These are phyloP conservation scores for Aplysia californica DNA, from an alignment of 1,140 invertebrate species.

Conservation along the genomic window DNA sequence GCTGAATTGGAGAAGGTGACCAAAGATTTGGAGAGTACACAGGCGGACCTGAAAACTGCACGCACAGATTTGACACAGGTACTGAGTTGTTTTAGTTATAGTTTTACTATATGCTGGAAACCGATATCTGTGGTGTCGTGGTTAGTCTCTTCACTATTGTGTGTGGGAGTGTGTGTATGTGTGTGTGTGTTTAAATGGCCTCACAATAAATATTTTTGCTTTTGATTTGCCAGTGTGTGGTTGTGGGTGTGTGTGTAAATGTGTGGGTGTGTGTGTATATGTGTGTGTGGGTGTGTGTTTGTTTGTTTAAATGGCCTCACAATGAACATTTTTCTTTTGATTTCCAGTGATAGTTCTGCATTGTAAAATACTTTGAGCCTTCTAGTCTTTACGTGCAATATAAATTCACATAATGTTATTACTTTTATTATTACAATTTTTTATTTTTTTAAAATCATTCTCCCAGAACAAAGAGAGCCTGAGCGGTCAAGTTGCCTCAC, in stretches of 20 bases:
- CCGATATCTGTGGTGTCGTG: too few relatives aligned
- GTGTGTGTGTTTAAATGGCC: too few relatives aligned
- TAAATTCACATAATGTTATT: not conserved
- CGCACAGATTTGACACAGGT: not conserved
- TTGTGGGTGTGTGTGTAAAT: too few relatives aligned
- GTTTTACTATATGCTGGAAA: too few relatives aligned
- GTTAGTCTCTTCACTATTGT: too few relatives aligned
- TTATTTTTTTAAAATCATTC: not conserved
- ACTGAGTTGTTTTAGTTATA: too few relatives aligned
- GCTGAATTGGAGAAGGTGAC: not conserved
- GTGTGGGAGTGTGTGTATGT: too few relatives aligned
- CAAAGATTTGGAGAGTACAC: not conserved
- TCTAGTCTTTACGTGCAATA: not conserved
- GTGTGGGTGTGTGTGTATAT: too few relatives aligned
- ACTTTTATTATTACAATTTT: not conserved
- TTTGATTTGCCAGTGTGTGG: too few relatives aligned
- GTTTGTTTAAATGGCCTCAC: too few relatives aligned
- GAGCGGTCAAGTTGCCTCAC: not conserved
- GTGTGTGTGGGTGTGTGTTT: too few relatives aligned
- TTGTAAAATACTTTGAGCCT: not conserved
- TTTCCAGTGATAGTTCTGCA: not conserved
- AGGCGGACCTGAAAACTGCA: not conserved
- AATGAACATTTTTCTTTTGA: not conserved
- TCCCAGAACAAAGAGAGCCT: slow-evolving; percentile 15
- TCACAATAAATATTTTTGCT: too few relatives aligned